phyloP scores from a whole-genome alignment of 2,113 vertebrate genomes.

The Rhinogobius similis region DNA sequence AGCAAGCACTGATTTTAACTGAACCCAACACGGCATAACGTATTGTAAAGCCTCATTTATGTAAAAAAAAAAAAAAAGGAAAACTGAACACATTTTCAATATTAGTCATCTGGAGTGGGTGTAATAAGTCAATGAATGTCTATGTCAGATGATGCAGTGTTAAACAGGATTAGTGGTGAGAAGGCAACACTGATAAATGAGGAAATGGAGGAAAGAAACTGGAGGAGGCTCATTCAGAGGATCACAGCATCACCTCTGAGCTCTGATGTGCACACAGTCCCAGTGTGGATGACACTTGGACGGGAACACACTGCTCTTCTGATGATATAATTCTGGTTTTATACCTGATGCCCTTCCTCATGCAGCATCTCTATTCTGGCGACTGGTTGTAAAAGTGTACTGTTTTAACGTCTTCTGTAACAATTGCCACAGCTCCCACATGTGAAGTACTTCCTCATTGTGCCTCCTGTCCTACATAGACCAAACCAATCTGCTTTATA shows the following conservation, averaged over 20 bases:
- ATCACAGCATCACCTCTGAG: constrained; percentile 3
- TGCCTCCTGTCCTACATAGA: neutral
- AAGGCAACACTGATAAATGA: constrained; percentile 22
- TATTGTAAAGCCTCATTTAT: no score
- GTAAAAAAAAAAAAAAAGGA: no score
- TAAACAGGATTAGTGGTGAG: neutral
- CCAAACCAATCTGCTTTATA: no score
- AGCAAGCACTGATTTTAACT: no score
- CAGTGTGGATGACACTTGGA: no score
- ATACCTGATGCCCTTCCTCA: neutral
- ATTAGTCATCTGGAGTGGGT: neutral
- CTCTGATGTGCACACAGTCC: no score
- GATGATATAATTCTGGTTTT: neutral
- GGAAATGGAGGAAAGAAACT: constrained; percentile 12
- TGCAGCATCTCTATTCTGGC: constrained; percentile 3
- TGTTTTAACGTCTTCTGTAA: constrained; percentile 3
- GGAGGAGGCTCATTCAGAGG: constrained; percentile 25
- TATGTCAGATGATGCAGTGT: neutral
- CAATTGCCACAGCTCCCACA: constrained; percentile 15
- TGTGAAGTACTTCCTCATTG: constrained; percentile 20
- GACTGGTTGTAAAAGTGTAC: neutral
- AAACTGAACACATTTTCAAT: neutral
- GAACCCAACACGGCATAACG: no score
- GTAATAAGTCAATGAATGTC: neutral
- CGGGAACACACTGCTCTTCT: neutral